These are phyloP conservation scores for Xanthorhoe designata DNA, from an alignment of 2,888 invertebrate genomes.

Conservation along the genomic window DNA sequence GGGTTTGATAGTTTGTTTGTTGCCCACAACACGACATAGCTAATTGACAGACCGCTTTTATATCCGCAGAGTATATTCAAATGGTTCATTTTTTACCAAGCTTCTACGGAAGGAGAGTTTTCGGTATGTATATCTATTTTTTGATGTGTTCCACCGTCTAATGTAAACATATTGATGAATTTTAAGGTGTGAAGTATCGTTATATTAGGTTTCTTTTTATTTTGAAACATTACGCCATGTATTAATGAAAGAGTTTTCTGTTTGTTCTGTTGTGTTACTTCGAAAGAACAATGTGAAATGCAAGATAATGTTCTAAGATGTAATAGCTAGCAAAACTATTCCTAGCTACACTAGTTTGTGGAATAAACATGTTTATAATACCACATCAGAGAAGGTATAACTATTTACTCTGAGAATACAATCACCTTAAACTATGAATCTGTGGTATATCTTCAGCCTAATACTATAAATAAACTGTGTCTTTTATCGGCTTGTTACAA, in stretches of 20 bases:
- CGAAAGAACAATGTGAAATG: background rate
- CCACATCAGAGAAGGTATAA: background rate
- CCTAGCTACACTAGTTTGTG: background rate
- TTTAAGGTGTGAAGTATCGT: too few species aligned
- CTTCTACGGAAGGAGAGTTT: too few species aligned
- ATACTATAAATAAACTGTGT: background rate
- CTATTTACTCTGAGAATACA: background rate
- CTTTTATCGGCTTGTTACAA: background rate
- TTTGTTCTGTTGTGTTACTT: background rate
- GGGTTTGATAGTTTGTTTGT: conserved; percentile 27
- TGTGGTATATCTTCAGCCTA: background rate
- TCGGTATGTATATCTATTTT: too few species aligned
- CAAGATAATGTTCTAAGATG: background rate
- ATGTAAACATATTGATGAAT: too few species aligned
- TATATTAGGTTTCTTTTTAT: too few species aligned
- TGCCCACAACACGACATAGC: conserved; percentile 16
- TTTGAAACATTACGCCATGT: too few species aligned
- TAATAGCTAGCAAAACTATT: background rate
- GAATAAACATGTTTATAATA: background rate
- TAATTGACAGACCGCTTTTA: conserved; percentile 28
- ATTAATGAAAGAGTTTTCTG: too few species aligned
- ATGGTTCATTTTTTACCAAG: background rate
- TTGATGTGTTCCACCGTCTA: too few species aligned
- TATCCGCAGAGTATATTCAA: background rate
- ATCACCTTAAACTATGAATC: background rate